These are phyloP conservation scores for Thymelicus lineola DNA, from an alignment of 2,888 invertebrate genomes.

Conservation along the genomic window DNA sequence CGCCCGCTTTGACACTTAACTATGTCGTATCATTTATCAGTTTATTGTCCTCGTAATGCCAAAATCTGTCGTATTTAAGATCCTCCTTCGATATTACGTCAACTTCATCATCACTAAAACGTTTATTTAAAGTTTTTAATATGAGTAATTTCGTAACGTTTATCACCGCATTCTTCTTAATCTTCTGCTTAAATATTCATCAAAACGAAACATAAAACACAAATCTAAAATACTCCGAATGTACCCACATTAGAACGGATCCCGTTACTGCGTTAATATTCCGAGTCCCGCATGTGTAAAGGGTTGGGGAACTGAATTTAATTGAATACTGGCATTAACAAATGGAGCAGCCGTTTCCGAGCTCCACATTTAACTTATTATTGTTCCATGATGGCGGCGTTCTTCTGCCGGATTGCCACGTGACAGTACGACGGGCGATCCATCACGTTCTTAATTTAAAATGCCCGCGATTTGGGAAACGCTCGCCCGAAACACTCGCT, in stretches of 20 bases:
- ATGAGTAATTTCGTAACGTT: constrained; percentile 27
- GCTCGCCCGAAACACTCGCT: constrained; percentile 69
- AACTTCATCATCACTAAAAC: constrained; percentile 37
- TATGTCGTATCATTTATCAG: constrained; percentile 65
- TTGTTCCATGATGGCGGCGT: constrained; percentile 74
- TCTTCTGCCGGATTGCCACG: constrained; percentile 68
- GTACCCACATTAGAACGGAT: constrained; percentile 40
- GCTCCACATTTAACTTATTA: constrained; percentile 81
- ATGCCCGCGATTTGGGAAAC: constrained; percentile 78
- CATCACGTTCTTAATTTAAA: constrained; percentile 83
- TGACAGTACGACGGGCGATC: constrained; percentile 79
- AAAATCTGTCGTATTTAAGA: constrained; percentile 60
- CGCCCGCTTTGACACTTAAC: constrained; percentile 80
- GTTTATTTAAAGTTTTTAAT: not conserved
- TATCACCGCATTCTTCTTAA: constrained; percentile 49
- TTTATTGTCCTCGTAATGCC: constrained; percentile 71
- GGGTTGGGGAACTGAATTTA: constrained; percentile 79
- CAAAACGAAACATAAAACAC: constrained; percentile 26
- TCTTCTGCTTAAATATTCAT: constrained; percentile 15
- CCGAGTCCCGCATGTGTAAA: constrained; percentile 71
- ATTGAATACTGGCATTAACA: constrained; percentile 84
- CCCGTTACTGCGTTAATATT: constrained; percentile 69
- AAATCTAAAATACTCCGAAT: constrained; percentile 37
- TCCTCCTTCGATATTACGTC: not conserved
- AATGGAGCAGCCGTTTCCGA: constrained; percentile 79